These are phyloP conservation scores for Lycaena phlaeas DNA, from an alignment of 2,888 invertebrate species.

Conservation along the genomic window DNA sequence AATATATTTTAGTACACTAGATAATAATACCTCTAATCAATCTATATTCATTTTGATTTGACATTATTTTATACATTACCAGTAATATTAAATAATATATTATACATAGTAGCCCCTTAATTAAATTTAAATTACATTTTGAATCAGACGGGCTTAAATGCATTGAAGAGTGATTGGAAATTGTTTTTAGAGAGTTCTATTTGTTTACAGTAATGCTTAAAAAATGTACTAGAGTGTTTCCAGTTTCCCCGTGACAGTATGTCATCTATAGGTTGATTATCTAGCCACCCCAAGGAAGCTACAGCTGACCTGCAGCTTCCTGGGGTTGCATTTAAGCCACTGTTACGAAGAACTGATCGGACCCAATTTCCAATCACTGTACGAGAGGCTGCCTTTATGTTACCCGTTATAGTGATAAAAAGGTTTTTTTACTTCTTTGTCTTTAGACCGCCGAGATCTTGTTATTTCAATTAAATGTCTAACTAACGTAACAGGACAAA, in stretches of 20 bases:
- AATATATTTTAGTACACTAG: too few species aligned
- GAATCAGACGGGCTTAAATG: neutral
- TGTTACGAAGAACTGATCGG: constrained; percentile 1
- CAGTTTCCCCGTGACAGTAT: constrained; percentile 9
- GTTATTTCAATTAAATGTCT: neutral
- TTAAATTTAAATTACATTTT: too few species aligned
- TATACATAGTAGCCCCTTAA: too few species aligned
- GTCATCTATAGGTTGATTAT: constrained; percentile 8
- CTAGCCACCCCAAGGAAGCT: constrained; percentile 8
- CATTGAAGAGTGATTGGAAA: neutral
- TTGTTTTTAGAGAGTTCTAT: constrained; percentile 2
- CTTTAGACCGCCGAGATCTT: neutral
- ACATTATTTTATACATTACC: too few species aligned
- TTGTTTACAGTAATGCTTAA: constrained; percentile 5
- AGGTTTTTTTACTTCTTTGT: neutral
- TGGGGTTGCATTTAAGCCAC: constrained; percentile 4
- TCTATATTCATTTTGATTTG: too few species aligned
- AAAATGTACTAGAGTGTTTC: constrained; percentile 1
- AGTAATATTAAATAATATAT: too few species aligned
- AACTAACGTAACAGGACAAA: neutral
- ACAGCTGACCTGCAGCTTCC: constrained; percentile 9
- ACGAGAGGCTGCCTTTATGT: neutral
- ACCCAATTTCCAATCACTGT: constrained; percentile 8
- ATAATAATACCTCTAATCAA: too few species aligned
- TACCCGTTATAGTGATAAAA: neutral